Conservation (phyloP, 2,888 invertebrate genomes). For the Achlya flavicornis region DNA sequence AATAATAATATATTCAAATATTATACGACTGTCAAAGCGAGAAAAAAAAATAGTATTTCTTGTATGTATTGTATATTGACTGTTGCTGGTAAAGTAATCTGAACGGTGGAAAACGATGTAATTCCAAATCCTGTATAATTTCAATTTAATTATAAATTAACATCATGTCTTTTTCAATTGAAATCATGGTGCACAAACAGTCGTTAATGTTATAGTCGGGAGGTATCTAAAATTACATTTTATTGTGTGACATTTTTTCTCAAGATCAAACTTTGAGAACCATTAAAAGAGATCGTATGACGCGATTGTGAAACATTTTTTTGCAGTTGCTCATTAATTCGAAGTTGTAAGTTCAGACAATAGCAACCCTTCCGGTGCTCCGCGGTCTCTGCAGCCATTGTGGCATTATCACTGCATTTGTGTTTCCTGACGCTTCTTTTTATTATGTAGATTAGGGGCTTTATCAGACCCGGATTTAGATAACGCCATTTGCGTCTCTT, state of each 20-base stretch:
- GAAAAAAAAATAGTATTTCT: too few relatives aligned
- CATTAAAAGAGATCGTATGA: constrained; percentile 66
- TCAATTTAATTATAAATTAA: too few relatives aligned
- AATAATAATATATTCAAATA: too few relatives aligned
- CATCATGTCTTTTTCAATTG: too few relatives aligned
- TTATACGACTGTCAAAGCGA: too few relatives aligned
- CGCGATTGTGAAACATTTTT: constrained; percentile 79
- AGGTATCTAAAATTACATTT: too few relatives aligned
- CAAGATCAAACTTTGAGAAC: constrained; percentile 57
- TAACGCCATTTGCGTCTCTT: constrained; percentile 39
- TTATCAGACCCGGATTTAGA: constrained; percentile 70
- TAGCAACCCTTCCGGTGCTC: constrained; percentile 70
- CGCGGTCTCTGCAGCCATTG: constrained; percentile 66
- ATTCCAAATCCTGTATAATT: too few relatives aligned
- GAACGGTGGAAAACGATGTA: too few relatives aligned
- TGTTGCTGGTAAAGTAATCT: too few relatives aligned
- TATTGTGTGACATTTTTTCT: not conserved
- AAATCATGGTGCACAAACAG: too few relatives aligned
- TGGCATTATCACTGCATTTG: constrained; percentile 73
- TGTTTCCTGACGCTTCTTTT: constrained; percentile 76
- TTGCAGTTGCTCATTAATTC: constrained; percentile 81
- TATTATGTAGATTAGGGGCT: constrained; percentile 80
- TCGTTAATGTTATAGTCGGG: too few relatives aligned
- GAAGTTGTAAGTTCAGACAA: constrained; percentile 76
- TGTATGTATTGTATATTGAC: too few relatives aligned